Conservation (phyloP, 2,113 vertebrate species). For the Scophthalmus maximus region DNA sequence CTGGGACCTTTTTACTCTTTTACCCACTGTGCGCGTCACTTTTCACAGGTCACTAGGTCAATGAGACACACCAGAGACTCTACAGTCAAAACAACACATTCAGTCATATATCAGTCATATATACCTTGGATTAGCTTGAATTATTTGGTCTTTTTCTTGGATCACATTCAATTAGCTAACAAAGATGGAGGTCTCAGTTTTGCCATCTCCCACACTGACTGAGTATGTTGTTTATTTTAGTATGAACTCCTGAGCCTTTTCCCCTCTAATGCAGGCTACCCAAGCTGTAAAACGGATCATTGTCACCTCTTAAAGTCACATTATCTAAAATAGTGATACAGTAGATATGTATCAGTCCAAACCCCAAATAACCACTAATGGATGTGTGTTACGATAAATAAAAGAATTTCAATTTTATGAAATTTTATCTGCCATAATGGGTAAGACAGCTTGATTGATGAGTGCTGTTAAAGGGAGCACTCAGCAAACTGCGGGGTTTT, state of each 20-base stretch:
- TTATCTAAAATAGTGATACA: background rate
- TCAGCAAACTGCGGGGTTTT: slow-evolving; percentile 40
- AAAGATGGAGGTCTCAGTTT: slow-evolving; percentile 44
- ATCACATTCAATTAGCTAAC: slow-evolving; percentile 13
- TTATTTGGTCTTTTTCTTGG: slow-evolving; percentile 50
- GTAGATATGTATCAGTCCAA: slow-evolving; percentile 10
- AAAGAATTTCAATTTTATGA: slow-evolving; percentile 12
- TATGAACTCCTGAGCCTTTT: slow-evolving; percentile 6
- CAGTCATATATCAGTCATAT: slow-evolving; percentile 21
- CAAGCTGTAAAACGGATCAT: slow-evolving; percentile 23
- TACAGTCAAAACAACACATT: slow-evolving; percentile 38
- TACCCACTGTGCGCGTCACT: slow-evolving; percentile 27
- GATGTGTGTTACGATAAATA: slow-evolving; percentile 1
- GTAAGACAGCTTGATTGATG: slow-evolving; percentile 15
- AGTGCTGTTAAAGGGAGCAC: slow-evolving; percentile 25
- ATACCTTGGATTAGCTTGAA: slow-evolving; percentile 43
- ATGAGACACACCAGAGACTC: slow-evolving; percentile 39
- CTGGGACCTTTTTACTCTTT: slow-evolving; percentile 9
- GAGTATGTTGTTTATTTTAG: slow-evolving; percentile 32
- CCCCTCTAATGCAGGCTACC: slow-evolving; percentile 1
- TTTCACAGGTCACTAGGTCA: slow-evolving; percentile 33
- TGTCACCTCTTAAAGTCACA: slow-evolving; percentile 25
- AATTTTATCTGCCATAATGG: background rate
- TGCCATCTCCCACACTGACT: slow-evolving; percentile 6
- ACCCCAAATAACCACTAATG: background rate